Base-by-base conservation (phyloP, 1,140 invertebrate genomes). In the Atta texana region DNA sequence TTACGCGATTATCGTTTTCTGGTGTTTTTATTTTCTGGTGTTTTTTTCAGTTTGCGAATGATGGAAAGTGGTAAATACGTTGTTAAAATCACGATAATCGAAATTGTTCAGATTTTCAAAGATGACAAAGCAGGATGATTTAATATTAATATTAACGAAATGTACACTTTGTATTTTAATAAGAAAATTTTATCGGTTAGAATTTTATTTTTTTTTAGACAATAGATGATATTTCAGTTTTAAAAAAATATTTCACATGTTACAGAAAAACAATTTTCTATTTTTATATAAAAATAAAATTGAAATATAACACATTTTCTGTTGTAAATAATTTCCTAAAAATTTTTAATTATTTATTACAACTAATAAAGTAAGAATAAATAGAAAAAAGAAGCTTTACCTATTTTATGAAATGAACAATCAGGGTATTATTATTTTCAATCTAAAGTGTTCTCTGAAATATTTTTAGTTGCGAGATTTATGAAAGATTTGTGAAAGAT, bases 41-140 rank as follows among this genome's bases (percentile, higher is more conserved):
- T 66, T 31, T 68, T 80, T 64, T 55, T 77, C 66, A 34, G 14
- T 34, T 80, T 51, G n/a, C 7, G 0, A 21, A n/a, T 12, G n/a
- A 51, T 78, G 12, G 5, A 66, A 78, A 24, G 10, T 77, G 5
- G 18, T 78, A 5, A 18, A 78, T 78, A n/a, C 3, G 6, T 18
- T 34, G 44, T 8, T 51, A 66, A 66, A 51, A 51, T 77, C 28
- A 63, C 0, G 24, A 63, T 16, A 63, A 64, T 44, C 8, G 10
- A 31, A 77, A 77, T 77, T 64, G 5, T 14, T n/a, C 10, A 3
- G 6, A 24, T 77, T 44, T 24, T 77, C 21, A 44, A 3, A 75
- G 31, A 39, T 31, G 0, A 2, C 28, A 34, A 75, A 59, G 6
- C 14, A 39, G 7, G 16, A 39, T 59, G 39, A 6, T 57, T 57